phyloP scores from a whole-genome alignment of 2,888 invertebrate species.

The Pristionchus fissidentatus region DNA sequence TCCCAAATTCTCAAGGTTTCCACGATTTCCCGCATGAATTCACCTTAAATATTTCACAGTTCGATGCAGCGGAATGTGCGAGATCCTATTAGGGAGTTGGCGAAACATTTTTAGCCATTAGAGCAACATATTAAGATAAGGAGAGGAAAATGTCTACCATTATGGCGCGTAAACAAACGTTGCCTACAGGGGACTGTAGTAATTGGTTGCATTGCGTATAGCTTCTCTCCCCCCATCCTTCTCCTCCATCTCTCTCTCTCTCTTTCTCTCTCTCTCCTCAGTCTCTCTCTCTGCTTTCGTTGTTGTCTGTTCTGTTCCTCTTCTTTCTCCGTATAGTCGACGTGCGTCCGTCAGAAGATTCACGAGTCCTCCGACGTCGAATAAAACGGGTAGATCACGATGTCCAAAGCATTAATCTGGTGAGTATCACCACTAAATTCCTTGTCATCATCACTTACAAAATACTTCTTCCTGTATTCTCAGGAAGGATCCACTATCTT shows the following conservation, averaged over 20 bases:
- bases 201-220: neutral
- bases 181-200: neutral
- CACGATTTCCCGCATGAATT: neutral
- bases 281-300: constrained; percentile 16
- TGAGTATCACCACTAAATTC: too few relatives aligned
- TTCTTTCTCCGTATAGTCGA: constrained; percentile 11
- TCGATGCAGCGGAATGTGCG: too few relatives aligned
- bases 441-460: too few relatives aligned
- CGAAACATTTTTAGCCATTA: too few relatives aligned
- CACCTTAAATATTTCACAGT: too few relatives aligned
- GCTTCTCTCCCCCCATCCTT: neutral
- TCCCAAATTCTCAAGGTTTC: neutral
- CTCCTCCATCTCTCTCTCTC: constrained; percentile 17
- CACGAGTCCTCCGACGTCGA: neutral
- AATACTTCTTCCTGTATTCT: neutral
- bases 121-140: neutral
- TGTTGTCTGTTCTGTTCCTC: constrained; percentile 26
- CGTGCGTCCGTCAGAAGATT: neutral
- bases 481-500: constrained; percentile 19
- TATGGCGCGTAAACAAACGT: neutral
- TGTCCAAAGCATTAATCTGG: neutral
- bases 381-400: constrained; percentile 1
- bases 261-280: constrained; percentile 8
- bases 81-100: too few relatives aligned
- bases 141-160: neutral